phyloP scores from a whole-genome alignment of 2,113 vertebrate species.

The Chauna torquata region DNA sequence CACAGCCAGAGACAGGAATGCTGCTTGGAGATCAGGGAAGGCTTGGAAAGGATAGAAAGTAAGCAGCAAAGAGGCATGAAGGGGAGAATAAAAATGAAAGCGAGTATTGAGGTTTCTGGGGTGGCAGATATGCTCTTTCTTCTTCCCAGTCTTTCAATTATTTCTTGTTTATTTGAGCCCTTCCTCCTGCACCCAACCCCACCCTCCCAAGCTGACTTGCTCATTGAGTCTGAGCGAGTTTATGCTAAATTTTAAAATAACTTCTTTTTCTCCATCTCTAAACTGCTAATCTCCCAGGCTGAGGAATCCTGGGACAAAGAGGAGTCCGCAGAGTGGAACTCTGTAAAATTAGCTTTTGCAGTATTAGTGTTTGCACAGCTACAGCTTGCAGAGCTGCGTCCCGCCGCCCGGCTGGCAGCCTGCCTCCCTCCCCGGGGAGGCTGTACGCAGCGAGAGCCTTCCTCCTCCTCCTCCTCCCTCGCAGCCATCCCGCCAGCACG shows the following conservation, averaged over 20 bases:
- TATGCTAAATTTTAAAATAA: conserved; percentile 80
- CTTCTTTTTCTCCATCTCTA: conserved; percentile 76
- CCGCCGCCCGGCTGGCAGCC: conserved; percentile 51
- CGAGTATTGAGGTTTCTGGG: conserved; percentile 12
- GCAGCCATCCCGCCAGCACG: neutral
- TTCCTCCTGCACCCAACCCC: neutral
- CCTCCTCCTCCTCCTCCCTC: neutral
- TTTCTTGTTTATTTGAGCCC: conserved; percentile 40
- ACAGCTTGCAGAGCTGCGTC: conserved; percentile 70
- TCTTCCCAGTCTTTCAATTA: neutral
- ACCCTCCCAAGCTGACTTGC: conserved; percentile 49
- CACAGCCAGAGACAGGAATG: neutral
- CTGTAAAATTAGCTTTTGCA: conserved; percentile 81
- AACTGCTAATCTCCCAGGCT: conserved; percentile 79
- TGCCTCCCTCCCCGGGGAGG: neutral
- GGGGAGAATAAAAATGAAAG: conserved; percentile 22
- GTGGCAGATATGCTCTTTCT: neutral
- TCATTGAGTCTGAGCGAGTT: conserved; percentile 69
- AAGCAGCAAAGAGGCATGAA: conserved; percentile 6
- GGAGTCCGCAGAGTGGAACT: conserved; percentile 77
- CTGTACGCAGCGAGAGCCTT: neutral
- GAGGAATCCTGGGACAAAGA: conserved; percentile 81
- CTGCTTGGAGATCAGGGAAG: neutral
- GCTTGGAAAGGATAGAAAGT: conserved; percentile 21
- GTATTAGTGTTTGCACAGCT: conserved; percentile 78